Conservation (phyloP, 1,140 invertebrate genomes). For the Drosophila repleta region DNA sequence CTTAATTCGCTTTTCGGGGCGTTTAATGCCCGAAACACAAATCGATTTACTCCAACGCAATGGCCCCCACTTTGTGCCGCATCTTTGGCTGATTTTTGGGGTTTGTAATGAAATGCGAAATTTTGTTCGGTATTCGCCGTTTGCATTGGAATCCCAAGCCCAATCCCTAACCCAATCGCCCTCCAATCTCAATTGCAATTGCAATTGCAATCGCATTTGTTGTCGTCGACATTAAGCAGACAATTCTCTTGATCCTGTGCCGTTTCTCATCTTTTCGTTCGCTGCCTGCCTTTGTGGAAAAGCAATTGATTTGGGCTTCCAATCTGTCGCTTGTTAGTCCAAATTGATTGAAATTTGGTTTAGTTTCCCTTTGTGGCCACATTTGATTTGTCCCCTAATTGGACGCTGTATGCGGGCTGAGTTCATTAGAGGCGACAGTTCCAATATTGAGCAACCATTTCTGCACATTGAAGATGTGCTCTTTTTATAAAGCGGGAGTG, state of each 20-base stretch:
- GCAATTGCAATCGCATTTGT: conserved; percentile 22
- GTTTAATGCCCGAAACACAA: conserved; percentile 45
- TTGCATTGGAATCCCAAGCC: conserved; percentile 11
- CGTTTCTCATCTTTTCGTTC: no score
- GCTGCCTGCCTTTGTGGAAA: conserved; percentile 12
- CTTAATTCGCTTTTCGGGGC: conserved; percentile 28
- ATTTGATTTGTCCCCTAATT: conserved; percentile 61
- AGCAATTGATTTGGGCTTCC: conserved; percentile 70
- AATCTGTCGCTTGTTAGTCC: conserved; percentile 76
- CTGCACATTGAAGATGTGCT: not conserved
- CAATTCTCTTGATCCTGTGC: not conserved
- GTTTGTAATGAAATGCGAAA: conserved; percentile 69
- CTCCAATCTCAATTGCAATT: conserved; percentile 14
- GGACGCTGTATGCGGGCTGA: conserved; percentile 36
- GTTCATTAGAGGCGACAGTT: conserved; percentile 25
- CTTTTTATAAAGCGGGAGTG: no score
- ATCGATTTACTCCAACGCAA: conserved; percentile 52
- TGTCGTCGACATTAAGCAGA: conserved; percentile 17
- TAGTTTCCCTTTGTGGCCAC: conserved; percentile 27
- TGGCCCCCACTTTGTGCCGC: conserved; percentile 12
- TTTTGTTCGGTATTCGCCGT: conserved; percentile 45
- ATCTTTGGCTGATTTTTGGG: conserved; percentile 58
- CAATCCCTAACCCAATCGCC: conserved; percentile 1
- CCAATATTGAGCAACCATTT: not conserved
- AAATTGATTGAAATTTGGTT: conserved; percentile 80